Evolutionary conservation across 2,888 invertebrate genomes (phyloP).

Genomic region (Poecilus cupreus): DNA sequence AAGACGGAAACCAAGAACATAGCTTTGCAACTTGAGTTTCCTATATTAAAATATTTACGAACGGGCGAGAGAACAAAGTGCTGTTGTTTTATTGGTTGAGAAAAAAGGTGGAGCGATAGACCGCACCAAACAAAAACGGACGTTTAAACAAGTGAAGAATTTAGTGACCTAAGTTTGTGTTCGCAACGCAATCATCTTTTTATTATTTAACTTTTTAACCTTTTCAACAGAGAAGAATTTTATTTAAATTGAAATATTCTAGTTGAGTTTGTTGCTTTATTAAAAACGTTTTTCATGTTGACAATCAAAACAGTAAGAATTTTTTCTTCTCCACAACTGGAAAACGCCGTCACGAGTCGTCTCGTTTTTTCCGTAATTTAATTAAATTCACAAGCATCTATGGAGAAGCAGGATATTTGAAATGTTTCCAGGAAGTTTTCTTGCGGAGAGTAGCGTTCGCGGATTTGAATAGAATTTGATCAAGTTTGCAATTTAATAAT

Average conservation of each 20-base stretch:
- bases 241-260: slow-evolving; percentile 45
- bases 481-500: slow-evolving; percentile 20
- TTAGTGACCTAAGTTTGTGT: not conserved
- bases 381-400: slow-evolving; percentile 16
- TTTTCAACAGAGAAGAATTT: slow-evolving; percentile 16
- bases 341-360: not conserved
- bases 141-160: slow-evolving; percentile 49
- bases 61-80: slow-evolving; percentile 22
- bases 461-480: not conserved
- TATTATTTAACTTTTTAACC: not conserved
- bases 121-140: not conserved
- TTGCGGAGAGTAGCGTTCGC: not conserved
- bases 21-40: not conserved
- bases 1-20: not conserved
- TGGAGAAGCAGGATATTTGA: slow-evolving; percentile 10
- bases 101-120: not conserved
- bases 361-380: slow-evolving; percentile 4
- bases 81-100: slow-evolving; percentile 22
- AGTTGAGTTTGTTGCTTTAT: slow-evolving; percentile 41
- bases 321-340: not conserved
- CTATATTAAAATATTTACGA: slow-evolving; percentile 30
- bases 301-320: not conserved
- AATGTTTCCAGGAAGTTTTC: slow-evolving; percentile 22
- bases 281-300: slow-evolving; percentile 36
- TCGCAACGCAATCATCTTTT: slow-evolving; percentile 19